phyloP scores from a whole-genome alignment of 2,888 invertebrate genomes.

The Metopia argyrocephala region DNA sequence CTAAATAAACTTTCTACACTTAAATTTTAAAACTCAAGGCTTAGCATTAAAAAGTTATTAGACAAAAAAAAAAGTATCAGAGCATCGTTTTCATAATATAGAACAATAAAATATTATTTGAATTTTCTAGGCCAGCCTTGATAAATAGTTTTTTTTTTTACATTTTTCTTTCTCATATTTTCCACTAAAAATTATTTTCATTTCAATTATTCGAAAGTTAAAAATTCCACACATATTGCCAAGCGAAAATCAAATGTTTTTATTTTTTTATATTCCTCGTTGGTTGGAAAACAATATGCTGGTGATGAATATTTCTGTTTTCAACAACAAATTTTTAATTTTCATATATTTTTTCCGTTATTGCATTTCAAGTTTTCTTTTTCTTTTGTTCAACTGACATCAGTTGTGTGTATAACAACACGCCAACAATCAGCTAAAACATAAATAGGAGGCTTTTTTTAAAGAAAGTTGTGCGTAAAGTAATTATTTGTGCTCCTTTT shows the following conservation, averaged over 20 bases:
- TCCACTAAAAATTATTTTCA: constrained; percentile 14
- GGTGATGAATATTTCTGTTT: too few relatives aligned
- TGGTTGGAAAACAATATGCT: neutral
- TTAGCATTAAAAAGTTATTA: too few relatives aligned
- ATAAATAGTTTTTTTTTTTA: constrained; percentile 3
- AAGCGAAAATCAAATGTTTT: neutral
- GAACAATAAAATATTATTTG: too few relatives aligned
- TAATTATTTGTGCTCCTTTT: neutral
- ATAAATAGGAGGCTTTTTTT: too few relatives aligned
- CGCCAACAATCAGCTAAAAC: constrained; percentile 6
- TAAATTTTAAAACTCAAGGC: too few relatives aligned
- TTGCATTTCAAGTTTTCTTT: neutral
- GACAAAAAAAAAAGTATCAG: too few relatives aligned
- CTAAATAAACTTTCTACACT: too few relatives aligned
- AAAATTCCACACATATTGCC: constrained; percentile 32
- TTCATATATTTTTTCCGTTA: too few relatives aligned
- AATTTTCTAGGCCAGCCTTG: too few relatives aligned
- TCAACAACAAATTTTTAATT: too few relatives aligned
- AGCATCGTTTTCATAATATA: too few relatives aligned
- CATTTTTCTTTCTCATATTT: neutral
- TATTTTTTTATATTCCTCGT: neutral
- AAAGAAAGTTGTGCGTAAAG: neutral
- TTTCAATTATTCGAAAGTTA: constrained; percentile 20
- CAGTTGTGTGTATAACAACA: neutral
- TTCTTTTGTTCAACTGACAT: neutral